A percentile compares a stretch with the other conserved stretches of the same genome.
Conservation (phyloP, 2,797 vertebrate genomes). For the Enteromius anoplus region DNA sequence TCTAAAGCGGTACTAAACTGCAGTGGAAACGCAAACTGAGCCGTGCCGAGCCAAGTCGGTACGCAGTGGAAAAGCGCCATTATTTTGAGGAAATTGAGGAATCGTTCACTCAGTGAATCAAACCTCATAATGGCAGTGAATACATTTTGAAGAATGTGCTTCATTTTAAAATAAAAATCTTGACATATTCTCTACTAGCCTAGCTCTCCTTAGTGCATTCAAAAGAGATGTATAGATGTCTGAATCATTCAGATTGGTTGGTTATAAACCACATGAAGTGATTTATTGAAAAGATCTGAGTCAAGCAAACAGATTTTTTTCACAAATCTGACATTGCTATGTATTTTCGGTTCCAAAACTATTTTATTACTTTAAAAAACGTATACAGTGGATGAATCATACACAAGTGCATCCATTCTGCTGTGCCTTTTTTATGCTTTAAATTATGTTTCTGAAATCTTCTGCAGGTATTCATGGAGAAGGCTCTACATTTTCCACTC, state of each 20-base stretch:
- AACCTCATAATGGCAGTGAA: not conserved
- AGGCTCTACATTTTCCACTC: conserved; percentile 89
- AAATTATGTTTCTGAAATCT: not conserved
- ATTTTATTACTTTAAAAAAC: not conserved
- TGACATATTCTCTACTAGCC: not conserved
- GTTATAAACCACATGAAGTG: not conserved
- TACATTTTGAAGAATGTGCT: not conserved
- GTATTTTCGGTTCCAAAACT: not conserved
- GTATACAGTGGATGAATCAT: not conserved
- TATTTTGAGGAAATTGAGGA: not conserved
- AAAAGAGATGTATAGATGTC: not conserved
- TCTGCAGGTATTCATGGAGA: conserved; percentile 93
- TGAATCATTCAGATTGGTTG: not conserved
- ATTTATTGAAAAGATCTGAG: not conserved
- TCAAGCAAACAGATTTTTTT: not conserved
- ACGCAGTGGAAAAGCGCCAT: not conserved
- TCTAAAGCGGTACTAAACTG: too few relatives aligned
- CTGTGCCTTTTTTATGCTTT: not conserved
- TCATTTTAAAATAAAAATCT: not conserved
- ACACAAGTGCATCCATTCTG: not conserved
- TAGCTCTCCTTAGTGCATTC: not conserved
- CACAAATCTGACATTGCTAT: not conserved
- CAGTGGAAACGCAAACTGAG: too few relatives aligned
- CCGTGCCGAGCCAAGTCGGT: too few relatives aligned
- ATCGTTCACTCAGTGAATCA: not conserved